Percentiles rank a stretch among this genome's conserved stretches.
Evolutionary conservation across 2,888 invertebrate species (phyloP).

Genomic region (Mactromeris polynyma): DNA sequence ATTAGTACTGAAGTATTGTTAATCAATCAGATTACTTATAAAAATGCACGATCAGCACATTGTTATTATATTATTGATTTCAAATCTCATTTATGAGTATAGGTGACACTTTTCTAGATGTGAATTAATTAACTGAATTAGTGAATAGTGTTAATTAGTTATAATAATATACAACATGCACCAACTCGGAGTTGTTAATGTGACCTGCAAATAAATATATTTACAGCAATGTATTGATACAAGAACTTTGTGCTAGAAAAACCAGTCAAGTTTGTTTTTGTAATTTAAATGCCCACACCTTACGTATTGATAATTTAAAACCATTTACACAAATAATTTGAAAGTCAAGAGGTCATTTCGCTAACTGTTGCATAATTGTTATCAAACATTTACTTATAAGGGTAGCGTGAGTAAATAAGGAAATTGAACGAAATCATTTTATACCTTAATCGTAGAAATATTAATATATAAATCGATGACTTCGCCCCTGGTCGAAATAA

Average conservation of each 20-base stretch:
- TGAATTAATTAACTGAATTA: not conserved
- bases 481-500: too few species aligned
- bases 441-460: not conserved
- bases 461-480: not conserved
- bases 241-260: not conserved
- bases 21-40: not conserved
- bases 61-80: not conserved
- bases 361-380: not conserved
- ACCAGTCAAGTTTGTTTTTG: not conserved
- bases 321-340: not conserved
- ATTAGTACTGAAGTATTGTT: not conserved
- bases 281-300: not conserved
- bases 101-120: not conserved
- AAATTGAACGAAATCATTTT: not conserved
- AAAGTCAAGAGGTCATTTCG: constrained; percentile 8
- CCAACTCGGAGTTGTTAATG: not conserved
- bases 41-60: not conserved
- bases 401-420: not conserved
- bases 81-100: not conserved
- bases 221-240: not conserved
- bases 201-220: not conserved
- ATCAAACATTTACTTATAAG: not conserved
- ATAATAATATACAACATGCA: not conserved
- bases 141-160: not conserved
- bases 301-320: not conserved